Base-by-base conservation (phyloP, 2,113 vertebrate genomes). In the Corythoichthys haematopterus region DNA sequence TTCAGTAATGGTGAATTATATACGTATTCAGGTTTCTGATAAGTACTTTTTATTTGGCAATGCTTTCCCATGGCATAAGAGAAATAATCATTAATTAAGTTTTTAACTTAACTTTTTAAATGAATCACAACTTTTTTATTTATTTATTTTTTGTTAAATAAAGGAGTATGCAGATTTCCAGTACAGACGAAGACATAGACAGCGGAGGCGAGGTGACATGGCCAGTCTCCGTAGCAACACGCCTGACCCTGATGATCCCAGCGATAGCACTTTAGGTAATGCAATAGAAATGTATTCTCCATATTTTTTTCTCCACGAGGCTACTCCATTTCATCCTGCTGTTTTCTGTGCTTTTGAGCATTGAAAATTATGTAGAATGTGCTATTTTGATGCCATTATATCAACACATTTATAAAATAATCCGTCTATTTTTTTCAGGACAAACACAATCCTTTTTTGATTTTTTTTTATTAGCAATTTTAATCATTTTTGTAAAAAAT, bases 81-180 rank as follows among this genome's bases (percentile, higher is more conserved):
- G n/a, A 28, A 47, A 11, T 33, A 48, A 4, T 63, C 16, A 15
- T 8, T 43, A n/a, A 33, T 33, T 3, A 6, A 14, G 28, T 52
- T 71, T 28, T 28, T 28, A 28, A 28, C 20, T 28, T 28, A 28
- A 28, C n/a, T 48, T 45, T 62, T 59, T 3, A 55, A 52, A 48
- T 13, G 0, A 60, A 60, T 37, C 3, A 10, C 10, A 64, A 36
- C 38, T 33, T 10, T 40, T 20, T 2, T 2, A 55, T 33, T 14
- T 35, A 15, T 57, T 57, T 36, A 1, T 57, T 57, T 12, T 57
- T 37, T 66, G 6, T 4, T 43, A 7, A 69, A 88, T 91, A 75
- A 88, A 99, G 96, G 97, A 96, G 89, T 99, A 98, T 87, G 94
- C 96, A 85, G 97, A 98, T 93, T 98, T 98, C 92, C 97, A 99